A percentile compares a stretch with the other conserved stretches of the same genome.
These are phyloP conservation scores for Gobiocypris rarus DNA, from an alignment of 2,113 vertebrate species.

Conservation along the genomic window DNA sequence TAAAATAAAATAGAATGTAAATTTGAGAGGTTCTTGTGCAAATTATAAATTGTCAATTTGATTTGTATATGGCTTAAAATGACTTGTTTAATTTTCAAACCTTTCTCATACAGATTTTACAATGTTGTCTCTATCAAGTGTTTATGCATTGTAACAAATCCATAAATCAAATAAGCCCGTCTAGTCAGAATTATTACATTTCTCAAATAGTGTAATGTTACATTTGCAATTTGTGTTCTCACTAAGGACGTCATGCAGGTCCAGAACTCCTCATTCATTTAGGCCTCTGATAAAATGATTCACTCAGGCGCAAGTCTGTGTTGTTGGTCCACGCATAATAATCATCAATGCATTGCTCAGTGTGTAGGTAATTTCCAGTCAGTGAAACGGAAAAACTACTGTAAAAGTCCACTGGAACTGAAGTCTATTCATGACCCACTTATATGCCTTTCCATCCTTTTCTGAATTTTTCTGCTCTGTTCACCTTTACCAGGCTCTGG, in stretches of 20 bases:
- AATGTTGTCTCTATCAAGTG: background rate
- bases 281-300: background rate
- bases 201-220: background rate
- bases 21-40: background rate
- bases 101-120: background rate
- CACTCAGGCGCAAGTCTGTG: background rate
- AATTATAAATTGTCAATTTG: background rate
- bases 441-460: background rate
- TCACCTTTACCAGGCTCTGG: slow-evolving; percentile 62
- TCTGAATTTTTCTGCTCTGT: background rate
- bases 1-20: too few relatives aligned
- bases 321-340: background rate
- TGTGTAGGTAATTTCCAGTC: background rate
- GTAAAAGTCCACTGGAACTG: background rate
- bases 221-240: background rate
- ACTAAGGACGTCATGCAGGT: background rate
- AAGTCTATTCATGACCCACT: background rate
- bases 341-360: background rate
- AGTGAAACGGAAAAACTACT: background rate
- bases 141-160: background rate
- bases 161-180: background rate
- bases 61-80: background rate
- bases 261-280: background rate
- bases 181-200: background rate
- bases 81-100: background rate